Conservation (phyloP, 2,888 invertebrate genomes). For the Anthrax anthrax region DNA sequence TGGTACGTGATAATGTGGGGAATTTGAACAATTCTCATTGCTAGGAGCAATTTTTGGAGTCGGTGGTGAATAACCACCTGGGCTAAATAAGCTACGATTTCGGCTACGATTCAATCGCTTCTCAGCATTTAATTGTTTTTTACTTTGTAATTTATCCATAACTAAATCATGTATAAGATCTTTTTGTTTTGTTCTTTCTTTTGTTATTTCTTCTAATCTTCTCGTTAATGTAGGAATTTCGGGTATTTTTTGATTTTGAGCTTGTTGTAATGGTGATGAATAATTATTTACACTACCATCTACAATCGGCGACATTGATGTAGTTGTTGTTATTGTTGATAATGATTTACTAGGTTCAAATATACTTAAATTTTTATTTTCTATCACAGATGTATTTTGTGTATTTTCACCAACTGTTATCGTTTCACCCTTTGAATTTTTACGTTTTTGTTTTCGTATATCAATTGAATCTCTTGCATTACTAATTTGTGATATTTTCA, state of each 20-base stretch:
- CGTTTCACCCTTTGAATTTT: slow-evolving; percentile 36
- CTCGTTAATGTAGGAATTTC: slow-evolving; percentile 44
- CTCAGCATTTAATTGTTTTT: slow-evolving; percentile 48
- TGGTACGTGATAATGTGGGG: slow-evolving; percentile 27
- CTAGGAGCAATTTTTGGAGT: slow-evolving; percentile 13
- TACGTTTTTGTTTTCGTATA: slow-evolving; percentile 37
- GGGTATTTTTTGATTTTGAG: slow-evolving; percentile 26
- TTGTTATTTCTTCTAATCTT: slow-evolving; percentile 60
- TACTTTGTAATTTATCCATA: slow-evolving; percentile 58
- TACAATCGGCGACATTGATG: background rate
- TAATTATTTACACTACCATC: background rate
- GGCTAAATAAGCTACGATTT: slow-evolving; percentile 32
- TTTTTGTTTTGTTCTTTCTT: slow-evolving; percentile 69
- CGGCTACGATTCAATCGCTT: slow-evolving; percentile 45
- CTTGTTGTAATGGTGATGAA: slow-evolving; percentile 18
- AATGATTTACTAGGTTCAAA: slow-evolving; percentile 1
- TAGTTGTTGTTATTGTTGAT: background rate
- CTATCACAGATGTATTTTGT: slow-evolving; percentile 25
- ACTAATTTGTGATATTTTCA: slow-evolving; percentile 53
- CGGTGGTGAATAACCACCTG: slow-evolving; percentile 9
- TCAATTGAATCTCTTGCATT: slow-evolving; percentile 55
- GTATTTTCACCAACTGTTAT: slow-evolving; percentile 2
- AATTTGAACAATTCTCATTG: slow-evolving; percentile 26
- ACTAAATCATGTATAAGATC: slow-evolving; percentile 71
- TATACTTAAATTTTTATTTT: slow-evolving; percentile 16